phyloP scores from a whole-genome alignment of 2,113 vertebrate genomes.

The Gasterosteus aculeatus region DNA sequence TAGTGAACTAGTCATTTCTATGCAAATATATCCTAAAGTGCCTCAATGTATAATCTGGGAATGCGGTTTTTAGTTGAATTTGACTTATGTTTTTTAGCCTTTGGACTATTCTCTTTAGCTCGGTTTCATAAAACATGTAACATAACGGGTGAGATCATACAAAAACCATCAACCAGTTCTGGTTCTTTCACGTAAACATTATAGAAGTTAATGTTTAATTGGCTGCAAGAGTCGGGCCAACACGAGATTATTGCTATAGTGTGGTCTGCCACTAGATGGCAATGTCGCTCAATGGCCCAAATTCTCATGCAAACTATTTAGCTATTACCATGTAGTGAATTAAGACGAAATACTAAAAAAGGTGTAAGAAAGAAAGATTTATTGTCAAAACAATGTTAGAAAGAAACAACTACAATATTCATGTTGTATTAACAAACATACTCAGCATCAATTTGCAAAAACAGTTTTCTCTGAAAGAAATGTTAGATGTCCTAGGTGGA shows the following conservation, averaged over 20 bases:
- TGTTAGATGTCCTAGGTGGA: slow-evolving; percentile 79
- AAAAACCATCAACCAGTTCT: not conserved
- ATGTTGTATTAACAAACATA: slow-evolving; percentile 55
- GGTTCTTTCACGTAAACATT: not conserved
- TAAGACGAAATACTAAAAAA: not conserved
- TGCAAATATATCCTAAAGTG: not conserved
- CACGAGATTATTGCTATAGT: slow-evolving; percentile 10
- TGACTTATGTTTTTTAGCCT: too few species aligned
- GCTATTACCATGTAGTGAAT: not conserved
- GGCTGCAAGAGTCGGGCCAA: slow-evolving; percentile 53
- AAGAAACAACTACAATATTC: slow-evolving; percentile 44
- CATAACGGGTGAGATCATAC: too few species aligned
- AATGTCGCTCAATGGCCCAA: slow-evolving; percentile 28
- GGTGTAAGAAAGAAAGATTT: slow-evolving; percentile 57
- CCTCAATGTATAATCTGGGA: not conserved
- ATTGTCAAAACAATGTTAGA: slow-evolving; percentile 57
- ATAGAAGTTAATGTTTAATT: not conserved
- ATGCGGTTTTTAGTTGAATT: not conserved
- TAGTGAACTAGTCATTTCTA: not conserved
- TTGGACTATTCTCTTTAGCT: not conserved
- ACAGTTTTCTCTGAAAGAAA: slow-evolving; percentile 6
- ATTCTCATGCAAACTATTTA: not conserved
- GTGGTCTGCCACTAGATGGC: slow-evolving; percentile 54
- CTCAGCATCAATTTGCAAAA: slow-evolving; percentile 1
- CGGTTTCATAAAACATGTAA: not conserved